A percentile compares a stretch with the other conserved stretches of the same genome.
These are phyloP conservation scores for Smutsia gigantea DNA, from an alignment of 2,797 vertebrate species.

Conservation along the genomic window DNA sequence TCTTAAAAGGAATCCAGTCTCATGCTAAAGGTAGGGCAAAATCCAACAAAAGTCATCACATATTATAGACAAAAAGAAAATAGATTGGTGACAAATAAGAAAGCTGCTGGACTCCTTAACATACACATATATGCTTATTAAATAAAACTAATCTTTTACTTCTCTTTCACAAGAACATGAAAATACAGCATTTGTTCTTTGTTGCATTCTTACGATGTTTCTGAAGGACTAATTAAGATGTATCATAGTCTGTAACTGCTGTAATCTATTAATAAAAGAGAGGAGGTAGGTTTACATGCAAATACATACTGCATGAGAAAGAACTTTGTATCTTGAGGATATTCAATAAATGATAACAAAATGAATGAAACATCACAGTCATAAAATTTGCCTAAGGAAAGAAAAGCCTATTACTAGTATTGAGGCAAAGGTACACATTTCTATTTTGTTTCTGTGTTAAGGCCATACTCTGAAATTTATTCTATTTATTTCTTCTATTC, in stretches of 20 bases:
- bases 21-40: not conserved
- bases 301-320: not conserved
- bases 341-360: slow-evolving; percentile 39
- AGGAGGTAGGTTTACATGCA: not conserved
- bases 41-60: not conserved
- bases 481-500: slow-evolving; percentile 78
- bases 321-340: slow-evolving; percentile 1
- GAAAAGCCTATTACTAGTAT: slow-evolving; percentile 21
- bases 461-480: slow-evolving; percentile 65
- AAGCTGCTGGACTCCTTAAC: not conserved
- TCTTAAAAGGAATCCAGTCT: slow-evolving; percentile 39
- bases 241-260: not conserved
- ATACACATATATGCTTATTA: not conserved
- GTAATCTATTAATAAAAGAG: not conserved
- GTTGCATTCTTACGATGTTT: slow-evolving; percentile 13
- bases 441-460: slow-evolving; percentile 65
- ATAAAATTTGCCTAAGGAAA: slow-evolving; percentile 55
- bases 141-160: not conserved
- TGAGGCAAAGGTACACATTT: slow-evolving; percentile 32
- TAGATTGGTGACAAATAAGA: not conserved
- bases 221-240: not conserved
- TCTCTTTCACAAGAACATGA: not conserved
- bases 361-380: slow-evolving; percentile 16
- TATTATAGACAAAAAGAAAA: slow-evolving; percentile 32
- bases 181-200: not conserved